Base-by-base conservation (phyloP, 1,140 invertebrate genomes). In the Ooceraea biroi region DNA sequence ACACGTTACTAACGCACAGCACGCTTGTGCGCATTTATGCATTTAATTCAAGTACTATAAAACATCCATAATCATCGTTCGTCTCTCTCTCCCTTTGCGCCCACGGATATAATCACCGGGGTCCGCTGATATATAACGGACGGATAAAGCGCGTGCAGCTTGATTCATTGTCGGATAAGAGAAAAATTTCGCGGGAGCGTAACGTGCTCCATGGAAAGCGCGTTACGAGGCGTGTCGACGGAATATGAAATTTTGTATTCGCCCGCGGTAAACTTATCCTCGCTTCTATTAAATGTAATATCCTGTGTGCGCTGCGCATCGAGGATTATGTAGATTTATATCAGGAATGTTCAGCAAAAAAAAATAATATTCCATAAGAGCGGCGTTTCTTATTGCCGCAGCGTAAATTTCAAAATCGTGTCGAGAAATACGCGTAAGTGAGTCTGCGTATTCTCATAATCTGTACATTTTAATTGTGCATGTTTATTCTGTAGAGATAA, bases 231-330 rank as follows among this genome's bases (percentile, higher is more conserved):
- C 76, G 76, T 80, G 76, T 80, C 76, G 76, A 17, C 36, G 65
- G 76, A 80, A 80, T 80, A 80, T 80, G 76, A 80, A 80, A 80
- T 80, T 80, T 80, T 80, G 76, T 57, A 69, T 69, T 80, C 76
- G 63, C 65, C 76, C 17, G 27, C 50, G 50, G 65, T 80, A 46
- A 80, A 63, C 76, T 80, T 69, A 80, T 80, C 76, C 76, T 46
- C 76, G 76, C 63, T 80, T 69, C 76, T 80, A 80, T 80, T 80
- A 80, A 80, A 80, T 69, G 63, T 80, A 80, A 80, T 80, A 80
- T 69, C 76, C 63, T 63, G 65, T 69, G 76, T 57, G 63, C 76
- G 65, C 63, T 25, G 76, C 48, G 76, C 65, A 80, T 80, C 52
- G 76, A 22, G 41, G 76, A 80, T 80, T 80, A 80, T 80, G 76